Percentiles rank a stretch among this genome's conserved stretches.
phyloP scores from a whole-genome alignment of 2,113 vertebrate species.

The Ptychochromis oligacanthus region DNA sequence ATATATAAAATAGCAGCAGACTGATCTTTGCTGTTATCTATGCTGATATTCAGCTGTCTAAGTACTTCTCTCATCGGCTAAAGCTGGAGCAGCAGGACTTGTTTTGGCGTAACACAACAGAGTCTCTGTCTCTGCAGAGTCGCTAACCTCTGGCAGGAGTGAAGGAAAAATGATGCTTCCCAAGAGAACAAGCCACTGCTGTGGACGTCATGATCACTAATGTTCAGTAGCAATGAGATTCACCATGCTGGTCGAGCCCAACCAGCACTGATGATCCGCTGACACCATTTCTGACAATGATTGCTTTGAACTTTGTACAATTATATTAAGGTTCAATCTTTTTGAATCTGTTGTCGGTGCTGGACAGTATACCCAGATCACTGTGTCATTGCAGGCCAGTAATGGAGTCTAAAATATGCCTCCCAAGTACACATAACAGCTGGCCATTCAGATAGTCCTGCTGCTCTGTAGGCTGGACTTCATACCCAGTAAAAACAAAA shows the following conservation, averaged over 20 bases:
- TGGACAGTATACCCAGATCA: too few species aligned
- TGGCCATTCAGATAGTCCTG: too few species aligned
- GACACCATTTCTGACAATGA: background rate
- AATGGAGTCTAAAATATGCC: too few species aligned
- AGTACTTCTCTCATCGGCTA: too few species aligned
- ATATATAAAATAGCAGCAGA: background rate
- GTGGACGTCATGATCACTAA: constrained; percentile 16
- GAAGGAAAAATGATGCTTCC: constrained; percentile 37
- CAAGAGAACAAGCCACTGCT: constrained; percentile 12
- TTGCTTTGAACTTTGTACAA: too few species aligned
- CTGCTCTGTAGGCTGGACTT: too few species aligned
- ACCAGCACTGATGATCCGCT: background rate
- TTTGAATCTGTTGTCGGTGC: too few species aligned
- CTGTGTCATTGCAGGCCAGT: too few species aligned
- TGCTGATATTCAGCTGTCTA: background rate
- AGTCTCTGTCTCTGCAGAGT: constrained; percentile 50
- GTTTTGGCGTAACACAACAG: constrained; percentile 58
- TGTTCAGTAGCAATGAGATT: constrained; percentile 17
- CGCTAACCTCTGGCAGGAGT: constrained; percentile 19
- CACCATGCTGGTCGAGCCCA: background rate
- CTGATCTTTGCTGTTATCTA: background rate
- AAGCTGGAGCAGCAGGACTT: constrained; percentile 9
- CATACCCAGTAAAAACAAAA: too few species aligned
- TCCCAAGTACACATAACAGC: too few species aligned
- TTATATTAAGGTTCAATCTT: background rate